A percentile compares a stretch with the other conserved stretches of the same genome.
phyloP scores from a whole-genome alignment of 2,888 invertebrate species.

The Heliconius sara region DNA sequence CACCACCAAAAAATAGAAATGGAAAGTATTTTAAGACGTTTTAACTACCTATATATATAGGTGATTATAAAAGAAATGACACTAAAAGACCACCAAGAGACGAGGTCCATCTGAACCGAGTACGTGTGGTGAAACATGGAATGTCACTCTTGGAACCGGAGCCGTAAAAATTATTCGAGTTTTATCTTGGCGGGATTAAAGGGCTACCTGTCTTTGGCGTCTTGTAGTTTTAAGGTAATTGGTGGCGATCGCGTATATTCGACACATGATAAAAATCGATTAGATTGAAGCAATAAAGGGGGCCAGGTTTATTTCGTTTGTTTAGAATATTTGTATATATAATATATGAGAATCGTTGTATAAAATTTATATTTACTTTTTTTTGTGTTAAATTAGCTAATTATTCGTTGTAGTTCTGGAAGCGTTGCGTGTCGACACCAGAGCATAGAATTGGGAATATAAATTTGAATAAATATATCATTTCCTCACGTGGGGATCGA shows the following conservation, averaged over 20 bases:
- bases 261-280: conserved; percentile 15
- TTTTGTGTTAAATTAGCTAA: too few relatives aligned
- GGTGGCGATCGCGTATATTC: conserved; percentile 23
- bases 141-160: conserved; percentile 65
- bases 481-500: too few relatives aligned
- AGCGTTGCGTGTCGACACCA: too few relatives aligned
- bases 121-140: conserved; percentile 68
- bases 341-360: not conserved
- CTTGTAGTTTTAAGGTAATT: conserved; percentile 26
- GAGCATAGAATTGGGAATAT: too few relatives aligned
- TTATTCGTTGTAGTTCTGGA: too few relatives aligned
- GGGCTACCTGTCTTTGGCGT: conserved; percentile 53
- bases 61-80: conserved; percentile 8
- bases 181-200: conserved; percentile 72
- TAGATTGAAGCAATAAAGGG: not conserved
- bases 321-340: not conserved
- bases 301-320: not conserved
- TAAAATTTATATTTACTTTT: not conserved
- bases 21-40: not conserved
- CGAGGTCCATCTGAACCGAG: conserved; percentile 56
- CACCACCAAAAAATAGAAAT: not conserved
- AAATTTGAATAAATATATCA: too few relatives aligned
- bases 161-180: conserved; percentile 46
- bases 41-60: not conserved
- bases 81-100: conserved; percentile 61